Evolutionary conservation across 2,113 vertebrate species (phyloP), one percentile per base, ranked within the genome.

Genomic region (Clinocottus analis): DNA sequence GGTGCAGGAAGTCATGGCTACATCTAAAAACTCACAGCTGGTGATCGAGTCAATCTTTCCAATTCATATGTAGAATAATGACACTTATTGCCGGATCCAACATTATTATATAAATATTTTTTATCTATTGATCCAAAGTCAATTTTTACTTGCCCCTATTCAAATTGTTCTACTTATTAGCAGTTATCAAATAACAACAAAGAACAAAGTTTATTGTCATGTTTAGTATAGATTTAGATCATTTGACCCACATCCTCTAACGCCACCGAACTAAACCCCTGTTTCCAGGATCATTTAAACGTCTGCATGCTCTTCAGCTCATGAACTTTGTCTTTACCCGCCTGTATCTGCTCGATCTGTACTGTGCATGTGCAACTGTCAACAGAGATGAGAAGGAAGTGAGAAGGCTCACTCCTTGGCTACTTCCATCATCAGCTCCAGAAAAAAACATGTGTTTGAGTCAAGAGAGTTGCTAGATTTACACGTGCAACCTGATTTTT

Each of bases 1-100:
- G n/a, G 61, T 76, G 53, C 47, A 55, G 69, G 75, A 82, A 80
- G 75, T 73, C 69, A 72, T 62, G 70, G 80, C 59, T 68, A 27
- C 49, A 79, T 82, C 56, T 47, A 45, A 78, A 73, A 82, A 47
- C 78, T 73, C 80, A 76, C 86, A 89, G 88, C 87, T 87, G 90
- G 84, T 85, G 84, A 91, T 90, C 67, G 83, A 49, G 58, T 77
- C 60, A n/a, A 13, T 60, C 75, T 83, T 84, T 60, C 37, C 12
- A n/a, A 79, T 77, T 71, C 37, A 82, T 69, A 80, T 82, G 76
- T 81, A 71, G 21, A 78, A 45, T 61, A 77, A 89, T 76, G 64
- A 84, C 49, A 64, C 11, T 35, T 58, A 11, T 81, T 49, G 35
- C 23, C 10, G 14, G 27, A 14, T 13, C 19, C 16, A 58, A 31